A percentile compares a stretch with the other conserved stretches of the same genome.
These are phyloP conservation scores for Corella eumyota DNA, from an alignment of 23 tunicate species.

Conservation along the genomic window DNA sequence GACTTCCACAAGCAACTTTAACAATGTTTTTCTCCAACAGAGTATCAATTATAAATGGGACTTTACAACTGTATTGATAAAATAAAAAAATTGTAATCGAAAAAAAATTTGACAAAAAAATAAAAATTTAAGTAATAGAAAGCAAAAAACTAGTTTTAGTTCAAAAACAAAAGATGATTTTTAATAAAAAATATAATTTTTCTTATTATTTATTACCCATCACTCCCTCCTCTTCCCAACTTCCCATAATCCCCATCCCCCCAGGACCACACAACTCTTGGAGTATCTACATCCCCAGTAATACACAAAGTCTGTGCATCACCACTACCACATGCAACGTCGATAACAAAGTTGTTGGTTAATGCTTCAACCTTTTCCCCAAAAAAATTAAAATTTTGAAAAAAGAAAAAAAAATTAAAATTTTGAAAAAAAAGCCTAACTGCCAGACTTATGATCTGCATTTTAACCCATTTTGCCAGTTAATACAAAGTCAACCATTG, in stretches of 20 bases:
- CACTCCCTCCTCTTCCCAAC: constrained; percentile 90
- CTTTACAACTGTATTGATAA: constrained; percentile 47
- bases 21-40: constrained; percentile 40
- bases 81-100: not conserved
- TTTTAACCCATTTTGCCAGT: no score
- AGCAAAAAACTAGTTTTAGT: not conserved
- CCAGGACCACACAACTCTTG: constrained; percentile 91
- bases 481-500: no score
- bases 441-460: not conserved
- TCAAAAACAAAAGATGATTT: not conserved
- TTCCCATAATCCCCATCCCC: constrained; percentile 96
- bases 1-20: constrained; percentile 82
- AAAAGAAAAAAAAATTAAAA: not conserved
- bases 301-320: constrained; percentile 86
- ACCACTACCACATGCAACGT: constrained; percentile 85
- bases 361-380: constrained; percentile 53
- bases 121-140: no score
- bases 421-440: not conserved
- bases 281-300: constrained; percentile 12
- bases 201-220: constrained; percentile 48
- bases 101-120: no score
- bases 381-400: not conserved
- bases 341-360: constrained; percentile 22
- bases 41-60: constrained; percentile 35
- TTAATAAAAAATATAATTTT: no score